Evolutionary conservation across 2,113 vertebrate genomes (phyloP).

Genomic region (Serilophus lunatus): DNA sequence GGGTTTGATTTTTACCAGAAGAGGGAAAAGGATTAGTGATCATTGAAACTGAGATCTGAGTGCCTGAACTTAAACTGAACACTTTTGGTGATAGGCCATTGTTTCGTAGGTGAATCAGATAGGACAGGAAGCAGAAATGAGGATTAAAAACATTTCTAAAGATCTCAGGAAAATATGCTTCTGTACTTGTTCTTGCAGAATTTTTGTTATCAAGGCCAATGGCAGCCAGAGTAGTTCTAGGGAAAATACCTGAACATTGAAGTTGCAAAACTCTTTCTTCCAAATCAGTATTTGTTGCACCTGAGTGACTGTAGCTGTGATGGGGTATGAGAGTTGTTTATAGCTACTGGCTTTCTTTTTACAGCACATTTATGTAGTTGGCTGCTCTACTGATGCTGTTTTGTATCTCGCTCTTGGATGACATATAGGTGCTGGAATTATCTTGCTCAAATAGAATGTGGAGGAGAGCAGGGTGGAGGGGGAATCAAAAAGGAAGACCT

Average conservation of each 20-base stretch:
- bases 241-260: neutral
- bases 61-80: neutral
- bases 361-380: neutral
- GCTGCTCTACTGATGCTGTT: neutral
- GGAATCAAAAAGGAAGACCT: neutral
- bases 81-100: neutral
- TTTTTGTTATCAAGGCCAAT: neutral
- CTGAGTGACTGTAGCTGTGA: neutral
- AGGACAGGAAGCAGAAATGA: neutral
- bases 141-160: neutral
- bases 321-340: neutral
- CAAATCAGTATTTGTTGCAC: neutral
- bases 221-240: neutral
- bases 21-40: neutral
- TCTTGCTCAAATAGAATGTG: neutral
- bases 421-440: neutral
- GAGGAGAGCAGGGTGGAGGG: neutral
- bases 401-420: neutral
- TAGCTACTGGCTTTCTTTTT: neutral
- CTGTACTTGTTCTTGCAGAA: neutral
- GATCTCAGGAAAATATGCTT: neutral
- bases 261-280: neutral
- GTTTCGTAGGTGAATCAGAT: neutral
- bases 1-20: neutral
- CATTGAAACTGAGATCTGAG: neutral